Percentiles rank a stretch among this genome's conserved stretches.
Evolutionary conservation across 2,888 invertebrate species (phyloP).

Genomic region (Crematogaster levior): DNA sequence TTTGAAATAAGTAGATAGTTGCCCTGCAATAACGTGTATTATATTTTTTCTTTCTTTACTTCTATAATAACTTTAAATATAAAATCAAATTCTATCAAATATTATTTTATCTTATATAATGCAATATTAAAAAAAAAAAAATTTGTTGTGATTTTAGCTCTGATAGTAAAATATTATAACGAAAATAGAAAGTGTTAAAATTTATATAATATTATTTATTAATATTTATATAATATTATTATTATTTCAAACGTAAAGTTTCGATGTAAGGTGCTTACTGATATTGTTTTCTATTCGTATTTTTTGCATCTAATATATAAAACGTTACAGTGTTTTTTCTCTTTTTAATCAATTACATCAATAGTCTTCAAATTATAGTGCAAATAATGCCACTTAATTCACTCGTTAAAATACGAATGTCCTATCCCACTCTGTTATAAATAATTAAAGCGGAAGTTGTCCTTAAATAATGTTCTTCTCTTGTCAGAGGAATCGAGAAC

Average conservation of each 20-base stretch:
- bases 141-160: no score
- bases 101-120: not conserved
- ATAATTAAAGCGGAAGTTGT: constrained; percentile 36
- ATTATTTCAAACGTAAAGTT: constrained; percentile 12
- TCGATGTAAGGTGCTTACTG: not conserved
- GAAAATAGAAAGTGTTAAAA: not conserved
- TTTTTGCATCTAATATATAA: not conserved
- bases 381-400: not conserved
- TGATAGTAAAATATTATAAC: not conserved
- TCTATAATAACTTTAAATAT: not conserved
- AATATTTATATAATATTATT: no score
- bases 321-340: not conserved
- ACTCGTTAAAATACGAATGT: not conserved
- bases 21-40: not conserved
- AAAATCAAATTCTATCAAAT: not conserved
- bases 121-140: no score
- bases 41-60: not conserved
- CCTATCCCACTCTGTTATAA: not conserved
- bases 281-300: not conserved
- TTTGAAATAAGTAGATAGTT: not conserved
- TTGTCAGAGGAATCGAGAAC: not conserved
- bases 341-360: not conserved
- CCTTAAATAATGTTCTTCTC: constrained; percentile 19
- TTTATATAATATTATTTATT: no score
- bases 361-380: not conserved